Base-by-base conservation (phyloP, 30 jellyfish, hydroid and myxozoan species). In the Hydractinia symbiolongicarpus region DNA sequence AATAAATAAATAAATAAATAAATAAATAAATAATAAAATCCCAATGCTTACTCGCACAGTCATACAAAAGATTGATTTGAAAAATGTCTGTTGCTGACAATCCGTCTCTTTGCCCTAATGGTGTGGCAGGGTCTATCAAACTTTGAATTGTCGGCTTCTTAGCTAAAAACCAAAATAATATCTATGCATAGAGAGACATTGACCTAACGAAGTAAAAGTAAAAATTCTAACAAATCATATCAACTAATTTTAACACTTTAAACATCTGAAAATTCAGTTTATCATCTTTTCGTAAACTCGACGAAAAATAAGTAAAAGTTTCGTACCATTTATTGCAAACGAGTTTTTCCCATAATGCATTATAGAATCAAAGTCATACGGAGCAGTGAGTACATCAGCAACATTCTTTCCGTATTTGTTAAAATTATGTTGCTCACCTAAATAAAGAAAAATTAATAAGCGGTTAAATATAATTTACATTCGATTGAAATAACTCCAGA, bases 271-370 rank as follows among this genome's bases (percentile, higher is more conserved):
- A 30, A 1, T 30, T 30, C 44, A 30, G 44, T 30, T 2, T 2
- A 30, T 1, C 44, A 30, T 30, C 44, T 0, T 30, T 30, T 30
- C 2, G 44, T 30, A 30, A 30, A 30, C 44, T 58, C 1, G 3
- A 13, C 69, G 40, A 1, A 5, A 51, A 44, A 6, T 64, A 7
- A 6, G 0, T 19, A 11, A 71, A 14, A 11, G 11, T 14, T 71
- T 19, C 5, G 64, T 73, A 73, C 90, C 90, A 58, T 83, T 64
- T 51, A 17, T 54, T 6, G 90, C 73, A 51, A 72, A 85, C 4
- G 83, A 66, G n/a, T 68, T 50, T 67, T 72, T 66, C 49, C 88
- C 93, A 83, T 86, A 91, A 80, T 91, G 98, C 98, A 91, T 91
- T 4, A 91, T 80, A 14, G 90, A 66, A 10, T 55, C 53, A 61